Base-by-base conservation (phyloP, 2,888 invertebrate genomes). In the Augiades crinisus region DNA sequence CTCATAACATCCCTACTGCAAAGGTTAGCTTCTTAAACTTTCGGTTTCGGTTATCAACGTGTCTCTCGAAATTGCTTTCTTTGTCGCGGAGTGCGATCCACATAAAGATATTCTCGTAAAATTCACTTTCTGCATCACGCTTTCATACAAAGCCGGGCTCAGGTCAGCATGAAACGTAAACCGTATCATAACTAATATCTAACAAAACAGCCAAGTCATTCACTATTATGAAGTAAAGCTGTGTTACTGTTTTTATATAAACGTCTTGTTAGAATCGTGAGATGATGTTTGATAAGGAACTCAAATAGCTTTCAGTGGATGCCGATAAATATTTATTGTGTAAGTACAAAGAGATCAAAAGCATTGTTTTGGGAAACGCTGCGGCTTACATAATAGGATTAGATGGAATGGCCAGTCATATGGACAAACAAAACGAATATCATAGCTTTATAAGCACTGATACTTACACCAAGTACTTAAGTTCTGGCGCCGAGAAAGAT, bases 211-310 rank as follows among this genome's bases (percentile, higher is more conserved):
- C 68, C 70, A 62, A 72, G 70, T 78, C 78, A 81, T 67, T 68
- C 65, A 67, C 57, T 58, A 60, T 62, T 64, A 63, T 72, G 66
- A 67, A 73, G 72, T 72, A 67, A 67, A 73, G 72, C 70, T 73
- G 70, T 31, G 37, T 77, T 76, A 76, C 62, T 66, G 59, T 71
- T 73, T 51, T 75, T 72, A 62, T 68, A 60, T 72, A 68, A 67
- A 76, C 75, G 68, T 72, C 79, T 81, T 72, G 76, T 80, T 77
- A 62, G 70, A 72, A 67, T 81, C 83, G 83, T 84, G 84, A 81
- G 82, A 84, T 81, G 65, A 55, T 45, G 59, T 65, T 58, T 58
- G 82, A 82, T 81, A 79, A 74, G 64, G 60, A 49, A 52, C 57
- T 64, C 68, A 65, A 64, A 66, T 62, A 65, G 65, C 53, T 63